Conservation (phyloP, 2,113 vertebrate genomes). For the Taurulus bubalis region DNA sequence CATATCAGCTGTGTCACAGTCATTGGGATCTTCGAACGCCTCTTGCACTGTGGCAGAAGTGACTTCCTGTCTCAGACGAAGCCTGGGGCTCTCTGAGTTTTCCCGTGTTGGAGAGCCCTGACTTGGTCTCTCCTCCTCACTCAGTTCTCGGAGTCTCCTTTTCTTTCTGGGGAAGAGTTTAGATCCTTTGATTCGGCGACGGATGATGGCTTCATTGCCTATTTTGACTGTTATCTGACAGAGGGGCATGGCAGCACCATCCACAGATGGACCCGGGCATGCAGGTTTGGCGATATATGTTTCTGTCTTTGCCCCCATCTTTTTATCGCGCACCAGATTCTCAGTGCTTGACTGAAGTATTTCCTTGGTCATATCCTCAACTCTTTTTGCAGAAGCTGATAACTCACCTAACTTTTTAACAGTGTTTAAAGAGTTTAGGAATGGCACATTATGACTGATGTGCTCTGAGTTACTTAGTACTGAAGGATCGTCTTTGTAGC, state of each 20-base stretch:
- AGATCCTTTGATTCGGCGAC: conserved; percentile 93
- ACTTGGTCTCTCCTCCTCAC: conserved; percentile 44
- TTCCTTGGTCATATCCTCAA: conserved; percentile 85
- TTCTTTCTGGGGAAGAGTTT: conserved; percentile 92
- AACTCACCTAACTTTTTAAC: conserved; percentile 88
- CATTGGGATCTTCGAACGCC: conserved; percentile 89
- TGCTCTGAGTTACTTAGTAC: conserved; percentile 61
- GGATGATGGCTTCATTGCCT: conserved; percentile 95
- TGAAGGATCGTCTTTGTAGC: conserved; percentile 80
- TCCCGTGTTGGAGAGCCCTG: conserved; percentile 60
- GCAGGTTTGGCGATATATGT: conserved; percentile 97
- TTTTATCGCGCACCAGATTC: conserved; percentile 74
- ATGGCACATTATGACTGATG: conserved; percentile 62
- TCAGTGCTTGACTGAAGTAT: conserved; percentile 72
- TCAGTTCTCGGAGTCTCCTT: conserved; percentile 77
- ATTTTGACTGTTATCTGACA: conserved; percentile 99
- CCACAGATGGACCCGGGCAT: conserved; percentile 91
- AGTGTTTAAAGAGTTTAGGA: conserved; percentile 75
- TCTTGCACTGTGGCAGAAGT: conserved; percentile 79
- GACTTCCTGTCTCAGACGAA: conserved; percentile 82
- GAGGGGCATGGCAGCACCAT: conserved; percentile 90
- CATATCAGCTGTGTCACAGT: conserved; percentile 93
- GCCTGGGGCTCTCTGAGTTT: conserved; percentile 76
- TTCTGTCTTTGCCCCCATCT: conserved; percentile 88
- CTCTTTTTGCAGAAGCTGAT: conserved; percentile 75